Conservation (phyloP, 2,888 invertebrate species). For the Nomada hirtipes region DNA sequence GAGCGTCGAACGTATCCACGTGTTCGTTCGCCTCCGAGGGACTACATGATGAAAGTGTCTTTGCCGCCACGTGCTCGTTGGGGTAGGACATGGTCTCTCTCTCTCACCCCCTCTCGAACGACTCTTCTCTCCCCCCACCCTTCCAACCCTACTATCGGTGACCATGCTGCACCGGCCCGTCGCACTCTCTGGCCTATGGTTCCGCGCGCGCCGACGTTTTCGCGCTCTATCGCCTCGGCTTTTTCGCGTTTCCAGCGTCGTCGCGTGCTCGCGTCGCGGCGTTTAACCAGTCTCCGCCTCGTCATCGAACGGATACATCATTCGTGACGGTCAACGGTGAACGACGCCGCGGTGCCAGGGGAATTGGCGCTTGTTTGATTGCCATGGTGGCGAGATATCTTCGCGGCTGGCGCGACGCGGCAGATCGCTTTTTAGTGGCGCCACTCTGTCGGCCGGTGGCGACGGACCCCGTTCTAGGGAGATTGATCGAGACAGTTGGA, state of each 20-base stretch:
- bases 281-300: conserved; percentile 22
- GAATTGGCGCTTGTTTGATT: no score
- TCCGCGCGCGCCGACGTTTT: conserved; percentile 27
- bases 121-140: conserved; percentile 43
- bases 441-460: background rate
- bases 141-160: conserved; percentile 64
- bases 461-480: background rate
- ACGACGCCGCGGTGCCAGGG: background rate
- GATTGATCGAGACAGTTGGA: no score
- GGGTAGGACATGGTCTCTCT: conserved; percentile 80
- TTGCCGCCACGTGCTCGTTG: conserved; percentile 77
- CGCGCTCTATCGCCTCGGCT: conserved; percentile 30
- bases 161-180: conserved; percentile 63
- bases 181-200: conserved; percentile 39
- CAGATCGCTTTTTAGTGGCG: background rate
- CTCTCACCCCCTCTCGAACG: conserved; percentile 44
- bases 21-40: conserved; percentile 76
- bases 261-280: conserved; percentile 2
- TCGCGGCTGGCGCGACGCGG: background rate
- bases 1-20: conserved; percentile 79
- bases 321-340: background rate
- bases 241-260: conserved; percentile 29
- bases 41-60: conserved; percentile 79
- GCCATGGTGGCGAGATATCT: background rate
- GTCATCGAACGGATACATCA: conserved; percentile 7